Evolutionary conservation across 2,888 invertebrate species (phyloP), one percentile per base, ranked within the genome.

Genomic region (Acleris literana): DNA sequence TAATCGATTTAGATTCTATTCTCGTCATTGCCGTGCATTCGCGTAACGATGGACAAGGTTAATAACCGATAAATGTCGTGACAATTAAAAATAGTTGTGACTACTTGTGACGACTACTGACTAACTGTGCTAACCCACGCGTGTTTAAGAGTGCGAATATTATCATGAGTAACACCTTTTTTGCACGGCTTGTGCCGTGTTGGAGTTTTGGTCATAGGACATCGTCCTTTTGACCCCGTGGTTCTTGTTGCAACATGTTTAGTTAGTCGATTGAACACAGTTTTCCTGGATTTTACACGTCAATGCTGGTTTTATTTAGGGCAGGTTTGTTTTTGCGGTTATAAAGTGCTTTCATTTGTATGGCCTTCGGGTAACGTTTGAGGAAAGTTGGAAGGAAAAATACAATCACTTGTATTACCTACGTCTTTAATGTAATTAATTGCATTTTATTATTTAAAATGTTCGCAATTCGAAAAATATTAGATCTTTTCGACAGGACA

Each of bases 81-180:
- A 78, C 74, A 76, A 70, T 76, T 75, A 76, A 72, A 72, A 74
- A 74, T 78, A 80, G 75, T 72, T 68, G 68, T 82, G 78, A 82
- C 80, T 75, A 68, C 2, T 29, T 65, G 69, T 71, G 65, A 70
- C 64, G 55, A 33, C 33, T 33, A 73, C 76, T 86, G 84, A 83
- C 74, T 87, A 85, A 86, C 81, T 73, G 80, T 79, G 57, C 11
- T 43, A 76, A 76, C 87, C 88, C 81, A 88, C 88, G 82, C 86
- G 74, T 84, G 75, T 33, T 33, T 9, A 33, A 63, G 72, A 73
- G 69, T 78, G 70, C 72, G 63, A 61, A 73, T 76, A 77, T 78
- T 81, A 74, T 72, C 75, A 77, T 86, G 86, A 87, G 79, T 85
- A 87, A 85, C 74, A 18, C 66, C 51, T 53, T 74, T 76, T 78